Base-by-base conservation (phyloP, 2,113 vertebrate genomes). In the Toxostoma redivivum region DNA sequence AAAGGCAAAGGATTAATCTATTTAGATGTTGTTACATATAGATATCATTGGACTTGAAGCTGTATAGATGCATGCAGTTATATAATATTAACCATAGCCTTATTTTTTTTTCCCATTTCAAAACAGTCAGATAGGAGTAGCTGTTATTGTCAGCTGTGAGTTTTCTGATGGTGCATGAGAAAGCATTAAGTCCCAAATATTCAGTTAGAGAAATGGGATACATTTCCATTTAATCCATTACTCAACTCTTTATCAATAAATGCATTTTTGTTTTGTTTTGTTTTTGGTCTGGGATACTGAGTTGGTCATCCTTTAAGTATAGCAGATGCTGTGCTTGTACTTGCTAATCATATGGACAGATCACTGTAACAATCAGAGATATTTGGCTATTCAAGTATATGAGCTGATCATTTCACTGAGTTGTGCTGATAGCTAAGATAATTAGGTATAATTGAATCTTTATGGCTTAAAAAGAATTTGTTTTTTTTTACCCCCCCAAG, bases 171-270 rank as follows among this genome's bases (percentile, higher is more conserved):
- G 18, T 81, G 25, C 13, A 40, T 37, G 31, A 78, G 35, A 86
- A 91, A 94, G 67, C 33, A 53, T 60, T 77, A 86, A 73, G 47
- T 86, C n/a, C 35, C 53, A 94, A 93, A 93, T 85, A 93, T 90
- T 95, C 73, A 95, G 40, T 97, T 97, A 97, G 79, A 80, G 61
- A 86, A 94, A 94, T 93, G 64, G 33, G 69, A 57, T 90, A 60
- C 25, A 76, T 93, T 97, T 92, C 96, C 72, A 95, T 96, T 97
- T 96, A 97, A 97, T 94, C 87, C 67, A 83, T 97, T 97, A 95
- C 57, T 76, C 35, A 30, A 35, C 60, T 92, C 51, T 94, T 50
- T 96, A 91, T 94, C 94, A 94, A 89, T 95, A 95, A 92, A 89
- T 90, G 8, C 40, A 42, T 42, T 42, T 42, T 42, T 42, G 40